Evolutionary conservation across 1,140 invertebrate genomes (phyloP).

Genomic region (Hermatobates lingyangjiaoensis): DNA sequence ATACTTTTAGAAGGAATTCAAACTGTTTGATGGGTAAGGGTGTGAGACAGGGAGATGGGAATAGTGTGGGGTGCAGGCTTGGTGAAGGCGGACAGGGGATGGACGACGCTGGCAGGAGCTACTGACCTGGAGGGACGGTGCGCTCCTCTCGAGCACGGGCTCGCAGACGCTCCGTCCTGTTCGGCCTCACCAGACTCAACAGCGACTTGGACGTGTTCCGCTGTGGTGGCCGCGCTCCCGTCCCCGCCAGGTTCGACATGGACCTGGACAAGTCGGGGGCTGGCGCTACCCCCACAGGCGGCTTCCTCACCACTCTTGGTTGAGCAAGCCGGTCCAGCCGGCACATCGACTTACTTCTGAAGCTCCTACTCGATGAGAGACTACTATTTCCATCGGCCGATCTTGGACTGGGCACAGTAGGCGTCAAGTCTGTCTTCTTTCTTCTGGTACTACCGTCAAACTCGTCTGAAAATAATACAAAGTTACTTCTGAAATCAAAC

Average conservation of each 20-base stretch:
- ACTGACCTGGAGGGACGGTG: conserved; percentile 19
- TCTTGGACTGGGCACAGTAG: conserved; percentile 60
- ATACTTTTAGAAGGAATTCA: no score
- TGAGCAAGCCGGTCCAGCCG: conserved; percentile 66
- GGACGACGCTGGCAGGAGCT: conserved; percentile 32
- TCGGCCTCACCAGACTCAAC: conserved; percentile 3
- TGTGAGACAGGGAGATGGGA: no score
- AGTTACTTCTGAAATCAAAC: no score
- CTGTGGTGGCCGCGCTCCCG: background rate
- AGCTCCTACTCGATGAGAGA: background rate
- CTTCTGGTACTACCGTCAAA: conserved; percentile 20
- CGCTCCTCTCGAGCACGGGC: conserved; percentile 7
- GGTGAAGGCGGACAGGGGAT: conserved; percentile 23
- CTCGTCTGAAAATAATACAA: background rate
- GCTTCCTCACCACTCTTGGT: conserved; percentile 35
- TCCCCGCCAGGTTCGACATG: conserved; percentile 22
- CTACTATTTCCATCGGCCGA: conserved; percentile 1
- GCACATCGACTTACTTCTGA: conserved; percentile 45
- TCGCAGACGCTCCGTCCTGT: background rate
- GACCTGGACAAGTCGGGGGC: conserved; percentile 11
- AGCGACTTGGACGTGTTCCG: conserved; percentile 8
- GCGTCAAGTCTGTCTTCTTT: conserved; percentile 72
- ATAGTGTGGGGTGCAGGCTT: conserved; percentile 26
- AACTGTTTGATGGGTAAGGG: no score
- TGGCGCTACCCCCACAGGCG: conserved; percentile 18